Evolutionary conservation across 2,113 vertebrate genomes (phyloP).

Genomic region (Phaetusa simplex): DNA sequence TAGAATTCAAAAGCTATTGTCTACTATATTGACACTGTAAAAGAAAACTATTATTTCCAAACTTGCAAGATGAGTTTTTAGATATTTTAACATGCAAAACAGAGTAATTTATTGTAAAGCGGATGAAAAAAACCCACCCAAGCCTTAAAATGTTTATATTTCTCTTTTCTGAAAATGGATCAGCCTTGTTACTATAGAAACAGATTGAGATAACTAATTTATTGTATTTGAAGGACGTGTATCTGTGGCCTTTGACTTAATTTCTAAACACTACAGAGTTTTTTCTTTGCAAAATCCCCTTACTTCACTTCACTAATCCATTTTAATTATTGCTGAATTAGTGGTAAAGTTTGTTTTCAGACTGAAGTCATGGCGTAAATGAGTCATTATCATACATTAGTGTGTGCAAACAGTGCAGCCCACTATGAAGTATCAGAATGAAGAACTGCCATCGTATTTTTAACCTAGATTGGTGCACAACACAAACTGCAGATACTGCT

Average conservation of each 20-base stretch:
- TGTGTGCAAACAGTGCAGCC: not conserved
- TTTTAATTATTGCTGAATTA: not conserved
- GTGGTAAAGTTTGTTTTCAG: not conserved
- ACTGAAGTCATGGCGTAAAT: not conserved
- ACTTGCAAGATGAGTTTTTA: not conserved
- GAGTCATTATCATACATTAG: not conserved
- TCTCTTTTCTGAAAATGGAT: conserved; percentile 34
- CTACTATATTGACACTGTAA: not conserved
- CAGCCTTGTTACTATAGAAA: conserved; percentile 24
- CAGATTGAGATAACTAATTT: not conserved
- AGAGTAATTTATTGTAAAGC: not conserved
- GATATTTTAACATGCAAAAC: not conserved
- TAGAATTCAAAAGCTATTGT: conserved; percentile 3
- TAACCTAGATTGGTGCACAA: not conserved
- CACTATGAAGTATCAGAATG: not conserved
- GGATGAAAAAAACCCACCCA: not conserved
- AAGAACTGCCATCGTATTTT: not conserved
- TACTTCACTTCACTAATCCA: not conserved
- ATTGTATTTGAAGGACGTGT: not conserved
- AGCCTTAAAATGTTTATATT: conserved; percentile 14
- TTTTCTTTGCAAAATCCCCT: not conserved
- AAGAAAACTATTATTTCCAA: not conserved
- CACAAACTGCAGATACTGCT: not conserved
- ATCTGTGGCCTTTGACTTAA: conserved; percentile 5
- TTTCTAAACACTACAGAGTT: not conserved